Evolutionary conservation across 1,140 invertebrate genomes (phyloP).

Genomic region (Steinernema khuongi): DNA sequence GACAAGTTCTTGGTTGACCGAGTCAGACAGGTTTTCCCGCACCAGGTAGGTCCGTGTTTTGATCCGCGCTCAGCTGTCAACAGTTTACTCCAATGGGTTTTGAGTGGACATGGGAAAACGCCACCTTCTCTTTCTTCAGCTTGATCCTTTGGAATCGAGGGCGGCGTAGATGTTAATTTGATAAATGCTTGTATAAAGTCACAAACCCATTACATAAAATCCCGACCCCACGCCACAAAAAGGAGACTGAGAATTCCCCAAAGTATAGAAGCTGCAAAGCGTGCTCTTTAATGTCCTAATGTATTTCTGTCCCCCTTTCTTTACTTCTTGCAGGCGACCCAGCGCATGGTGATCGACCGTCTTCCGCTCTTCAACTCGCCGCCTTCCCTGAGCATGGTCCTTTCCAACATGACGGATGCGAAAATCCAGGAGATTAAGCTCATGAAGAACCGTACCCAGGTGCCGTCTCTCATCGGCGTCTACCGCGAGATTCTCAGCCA

Average conservation of each 20-base stretch:
- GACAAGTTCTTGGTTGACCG: constrained; percentile 5
- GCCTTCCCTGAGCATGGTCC: neutral
- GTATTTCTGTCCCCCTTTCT: too few relatives aligned
- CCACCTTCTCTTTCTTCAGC: too few relatives aligned
- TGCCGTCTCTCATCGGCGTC: neutral
- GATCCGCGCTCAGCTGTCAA: neutral
- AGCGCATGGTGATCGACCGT: neutral
- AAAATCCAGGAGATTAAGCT: neutral
- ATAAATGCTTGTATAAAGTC: too few relatives aligned
- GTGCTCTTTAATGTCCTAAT: too few relatives aligned
- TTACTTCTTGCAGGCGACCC: neutral
- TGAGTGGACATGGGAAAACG: too few relatives aligned
- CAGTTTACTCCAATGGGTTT: too few relatives aligned
- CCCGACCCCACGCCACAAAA: too few relatives aligned
- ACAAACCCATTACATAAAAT: too few relatives aligned
- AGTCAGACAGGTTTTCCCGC: constrained; percentile 11
- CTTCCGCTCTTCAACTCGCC: neutral
- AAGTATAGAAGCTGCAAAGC: too few relatives aligned
- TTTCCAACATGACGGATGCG: neutral
- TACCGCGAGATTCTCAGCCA: neutral
- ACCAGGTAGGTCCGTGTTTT: neutral
- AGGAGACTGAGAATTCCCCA: too few relatives aligned
- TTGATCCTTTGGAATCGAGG: too few relatives aligned
- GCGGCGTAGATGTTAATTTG: too few relatives aligned
- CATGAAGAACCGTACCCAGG: neutral